Base-by-base conservation (phyloP, 2,797 vertebrate species). In the Danio choprae region DNA sequence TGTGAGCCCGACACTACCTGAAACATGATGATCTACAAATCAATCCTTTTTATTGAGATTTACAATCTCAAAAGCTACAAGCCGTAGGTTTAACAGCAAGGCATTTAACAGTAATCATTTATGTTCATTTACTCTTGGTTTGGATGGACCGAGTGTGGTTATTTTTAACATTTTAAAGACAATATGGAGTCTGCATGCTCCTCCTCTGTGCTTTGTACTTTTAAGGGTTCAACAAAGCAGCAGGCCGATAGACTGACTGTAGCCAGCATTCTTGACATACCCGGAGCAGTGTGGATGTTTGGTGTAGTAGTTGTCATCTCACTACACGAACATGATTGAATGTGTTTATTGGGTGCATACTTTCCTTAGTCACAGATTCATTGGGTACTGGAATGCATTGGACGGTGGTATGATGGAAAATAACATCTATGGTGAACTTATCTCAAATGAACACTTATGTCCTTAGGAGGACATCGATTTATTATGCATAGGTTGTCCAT, bases 221-320 rank as follows among this genome's bases (percentile, higher is more conserved):
- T 89, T 87, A 88, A 83, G 79, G 41, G 51, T 22, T 67, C 81
- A 85, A 89, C 87, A 89, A 87, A 81, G 77, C 55, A 68, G 69
- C 64, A 85, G 77, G 85, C 88, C 86, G 84, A 87, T 65, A 76
- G 82, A 77, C 80, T 71, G 71, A 81, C 74, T 74, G 71, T 79
- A 67, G 85, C 74, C 83, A 55, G 85, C 86, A 90, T 92, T 91
- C 88, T 86, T 84, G 18, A 86, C 82, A 88, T 90, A 79, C 86
- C 87, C 80, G 84, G 86, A 84, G 81, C 63, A 40, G 78, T 55
- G 84, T 79, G 83, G 65, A 80, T 75, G 59, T 55, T 68, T 75
- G 43, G 4, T 68, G 65, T 12, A 83, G 74, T 78, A 74, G 64
- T 64, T 44, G 70, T 18, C 22, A 63, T 36, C 74, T 68, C 58